Percentiles rank a stretch among this genome's conserved stretches.
Evolutionary conservation across 2,888 invertebrate species (phyloP).

Genomic region (Callimorpha dominula): DNA sequence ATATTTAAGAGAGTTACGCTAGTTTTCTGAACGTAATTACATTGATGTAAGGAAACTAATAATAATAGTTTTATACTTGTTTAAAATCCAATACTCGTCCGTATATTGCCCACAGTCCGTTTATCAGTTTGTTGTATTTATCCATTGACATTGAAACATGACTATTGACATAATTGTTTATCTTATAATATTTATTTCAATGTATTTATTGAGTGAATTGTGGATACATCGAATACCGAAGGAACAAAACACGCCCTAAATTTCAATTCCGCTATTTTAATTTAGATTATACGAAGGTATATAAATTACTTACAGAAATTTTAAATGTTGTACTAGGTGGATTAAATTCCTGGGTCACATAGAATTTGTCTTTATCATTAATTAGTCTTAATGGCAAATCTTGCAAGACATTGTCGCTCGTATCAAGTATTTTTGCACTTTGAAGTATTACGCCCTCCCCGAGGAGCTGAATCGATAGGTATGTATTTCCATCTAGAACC

Average conservation of each 20-base stretch:
- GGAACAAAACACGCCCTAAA: neutral
- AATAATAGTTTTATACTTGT: neutral
- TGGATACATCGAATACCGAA: neutral
- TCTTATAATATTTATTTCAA: neutral
- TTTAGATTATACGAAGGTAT: neutral
- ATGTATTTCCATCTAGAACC: constrained; percentile 57
- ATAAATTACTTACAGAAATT: constrained; percentile 60
- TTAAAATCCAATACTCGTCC: neutral
- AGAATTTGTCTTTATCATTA: constrained; percentile 56
- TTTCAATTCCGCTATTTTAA: too few species aligned
- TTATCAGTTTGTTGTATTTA: neutral
- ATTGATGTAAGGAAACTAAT: neutral
- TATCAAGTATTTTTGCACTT: constrained; percentile 55
- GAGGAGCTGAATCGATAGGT: constrained; percentile 60
- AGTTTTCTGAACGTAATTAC: too few species aligned
- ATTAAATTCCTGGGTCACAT: constrained; percentile 51
- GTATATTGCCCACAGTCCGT: neutral
- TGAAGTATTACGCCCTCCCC: constrained; percentile 52
- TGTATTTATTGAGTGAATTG: neutral
- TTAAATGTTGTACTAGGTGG: constrained; percentile 61
- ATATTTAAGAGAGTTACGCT: too few species aligned
- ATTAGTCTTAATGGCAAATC: constrained; percentile 51
- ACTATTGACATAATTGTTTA: neutral
- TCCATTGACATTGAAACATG: neutral
- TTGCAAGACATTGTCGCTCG: constrained; percentile 47